Percentiles rank a stretch among this genome's conserved stretches.
phyloP scores from a whole-genome alignment of 2,888 invertebrate species.

The Aricia artaxerxes region DNA sequence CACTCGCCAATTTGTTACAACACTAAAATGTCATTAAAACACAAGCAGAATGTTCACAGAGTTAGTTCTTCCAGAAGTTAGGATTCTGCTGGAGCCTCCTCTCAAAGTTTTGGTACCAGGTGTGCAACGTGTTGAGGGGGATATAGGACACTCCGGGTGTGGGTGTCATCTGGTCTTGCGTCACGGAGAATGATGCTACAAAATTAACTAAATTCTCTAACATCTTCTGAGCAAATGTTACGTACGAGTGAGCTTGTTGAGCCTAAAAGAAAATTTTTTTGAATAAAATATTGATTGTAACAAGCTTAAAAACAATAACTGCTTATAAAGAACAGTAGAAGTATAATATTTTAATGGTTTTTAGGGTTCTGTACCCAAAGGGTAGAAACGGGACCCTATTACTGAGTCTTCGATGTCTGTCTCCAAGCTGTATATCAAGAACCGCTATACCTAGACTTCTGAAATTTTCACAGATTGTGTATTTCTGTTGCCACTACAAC shows the following conservation, averaged over 20 bases:
- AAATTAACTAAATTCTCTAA: constrained; percentile 95
- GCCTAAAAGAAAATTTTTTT: constrained; percentile 53
- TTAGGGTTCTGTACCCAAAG: too few species aligned
- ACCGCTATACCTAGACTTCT: too few species aligned
- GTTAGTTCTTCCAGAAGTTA: constrained; percentile 91
- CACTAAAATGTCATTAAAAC: constrained; percentile 13
- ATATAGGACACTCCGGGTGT: constrained; percentile 91
- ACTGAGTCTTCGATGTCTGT: too few species aligned
- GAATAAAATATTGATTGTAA: too few species aligned
- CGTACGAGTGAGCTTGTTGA: constrained; percentile 69
- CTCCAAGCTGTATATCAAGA: too few species aligned
- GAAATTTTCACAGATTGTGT: too few species aligned
- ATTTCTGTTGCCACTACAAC: too few species aligned
- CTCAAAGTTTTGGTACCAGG: constrained; percentile 97
- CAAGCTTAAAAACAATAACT: too few species aligned
- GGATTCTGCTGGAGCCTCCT: constrained; percentile 93
- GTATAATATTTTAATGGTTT: too few species aligned
- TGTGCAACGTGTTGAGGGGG: constrained; percentile 92
- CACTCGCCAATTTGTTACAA: not conserved
- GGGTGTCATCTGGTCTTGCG: constrained; percentile 88
- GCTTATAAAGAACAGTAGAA: too few species aligned
- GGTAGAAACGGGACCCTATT: too few species aligned
- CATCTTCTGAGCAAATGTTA: constrained; percentile 93
- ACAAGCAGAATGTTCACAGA: constrained; percentile 12
- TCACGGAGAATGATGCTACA: constrained; percentile 92